Base-by-base conservation (phyloP, 2,888 invertebrate species). In the Volucella zonaria region DNA sequence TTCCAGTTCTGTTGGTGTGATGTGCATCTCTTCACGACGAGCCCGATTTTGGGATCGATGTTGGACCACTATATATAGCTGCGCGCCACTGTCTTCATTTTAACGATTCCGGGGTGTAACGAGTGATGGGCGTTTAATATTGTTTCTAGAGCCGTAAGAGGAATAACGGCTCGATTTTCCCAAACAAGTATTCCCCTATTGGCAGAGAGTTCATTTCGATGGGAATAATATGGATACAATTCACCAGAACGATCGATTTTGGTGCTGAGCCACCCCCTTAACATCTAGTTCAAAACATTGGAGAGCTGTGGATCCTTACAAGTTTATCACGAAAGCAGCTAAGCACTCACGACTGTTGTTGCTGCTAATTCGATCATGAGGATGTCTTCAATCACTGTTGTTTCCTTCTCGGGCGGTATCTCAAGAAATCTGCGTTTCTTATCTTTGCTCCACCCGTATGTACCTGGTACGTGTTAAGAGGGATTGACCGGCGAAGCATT, bases 321-420 rank as follows among this genome's bases (percentile, higher is more conserved):
- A 8, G 79, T 73, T 59, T 79, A 73, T 42, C 45, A 66, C 49
- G 73, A 58, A 14, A 51, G 59, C 40, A 49, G n/a, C 43, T 77
- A 54, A 14, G 77, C 61, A 62, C 61, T 70, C n/a, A 70, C 54
- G 15, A 78, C 49, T 49, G 58, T 51, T 4, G 31, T 11, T 31
- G n/a, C 58, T 18, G 43, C 52, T 15, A 64, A n/a, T 40, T 82
- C 73, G n/a, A 82, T 79, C 76, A 79, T 76, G 56, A 79, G 52
- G 31, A 71, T 49, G 9, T 49, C 52, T 45, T 71, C 71, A 47
- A 11, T 61, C 4, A 45, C 43, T 56, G 71, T 18, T 31, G 54
- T 11, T 2, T 31, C 73, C 8, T 15, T 31, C 54, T 62, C 40
- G 52, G 54, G 54, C 38, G 54, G 38, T 54, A 73, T 64, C 68